Percentiles rank a stretch among this genome's conserved stretches.
phyloP scores from a whole-genome alignment of 2,888 invertebrate genomes.

The Tholera decimalis region DNA sequence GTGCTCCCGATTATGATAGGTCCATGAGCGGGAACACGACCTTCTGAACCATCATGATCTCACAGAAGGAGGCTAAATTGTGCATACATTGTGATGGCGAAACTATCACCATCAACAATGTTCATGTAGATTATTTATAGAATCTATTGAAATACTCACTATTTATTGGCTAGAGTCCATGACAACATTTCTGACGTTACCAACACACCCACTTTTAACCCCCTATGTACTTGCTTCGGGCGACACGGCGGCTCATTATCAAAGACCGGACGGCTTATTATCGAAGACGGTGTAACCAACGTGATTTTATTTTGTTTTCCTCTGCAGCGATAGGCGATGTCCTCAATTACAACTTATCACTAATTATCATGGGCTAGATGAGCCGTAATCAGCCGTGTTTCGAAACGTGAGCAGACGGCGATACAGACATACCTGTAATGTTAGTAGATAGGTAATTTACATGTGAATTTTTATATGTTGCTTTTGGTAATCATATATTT shows the following conservation, averaged over 20 bases:
- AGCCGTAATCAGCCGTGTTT: constrained; percentile 44
- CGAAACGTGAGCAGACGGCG: constrained; percentile 51
- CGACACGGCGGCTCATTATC: neutral
- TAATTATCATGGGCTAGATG: constrained; percentile 64
- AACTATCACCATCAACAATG: too few species aligned
- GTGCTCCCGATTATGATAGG: too few species aligned
- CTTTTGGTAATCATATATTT: neutral
- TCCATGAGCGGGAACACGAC: too few species aligned
- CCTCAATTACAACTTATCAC: constrained; percentile 68
- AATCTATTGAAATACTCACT: neutral
- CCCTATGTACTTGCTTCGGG: neutral
- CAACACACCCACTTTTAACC: constrained; percentile 20
- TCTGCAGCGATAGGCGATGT: constrained; percentile 36
- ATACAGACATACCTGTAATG: neutral
- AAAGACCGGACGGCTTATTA: constrained; percentile 28
- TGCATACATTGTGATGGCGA: too few species aligned
- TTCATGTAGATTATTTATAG: too few species aligned
- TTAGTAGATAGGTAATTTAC: neutral
- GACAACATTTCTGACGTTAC: neutral
- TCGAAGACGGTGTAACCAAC: constrained; percentile 25
- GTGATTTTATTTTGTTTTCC: constrained; percentile 28
- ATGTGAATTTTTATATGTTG: neutral
- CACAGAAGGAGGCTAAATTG: too few species aligned
- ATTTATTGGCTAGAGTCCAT: neutral
- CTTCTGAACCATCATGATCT: too few species aligned